Conservation (phyloP, 2,888 invertebrate genomes). For the Yponomeuta malinellus region DNA sequence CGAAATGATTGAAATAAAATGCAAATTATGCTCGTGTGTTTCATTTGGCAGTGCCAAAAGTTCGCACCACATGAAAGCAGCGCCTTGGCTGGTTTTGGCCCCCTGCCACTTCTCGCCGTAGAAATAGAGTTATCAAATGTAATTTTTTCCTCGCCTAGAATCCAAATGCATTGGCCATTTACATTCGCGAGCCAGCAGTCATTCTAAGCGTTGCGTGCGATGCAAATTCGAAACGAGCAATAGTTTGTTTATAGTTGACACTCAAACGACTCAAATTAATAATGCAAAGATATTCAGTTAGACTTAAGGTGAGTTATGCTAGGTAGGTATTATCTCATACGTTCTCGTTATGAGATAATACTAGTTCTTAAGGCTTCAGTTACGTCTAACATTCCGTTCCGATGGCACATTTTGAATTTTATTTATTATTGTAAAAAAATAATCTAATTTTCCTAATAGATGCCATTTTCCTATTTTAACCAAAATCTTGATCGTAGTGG, state of each 20-base stretch:
- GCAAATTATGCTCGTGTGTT: conserved; percentile 24
- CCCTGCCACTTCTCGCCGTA: conserved; percentile 42
- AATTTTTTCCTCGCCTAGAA: conserved; percentile 34
- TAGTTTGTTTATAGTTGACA: background rate
- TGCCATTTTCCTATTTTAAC: too few species aligned
- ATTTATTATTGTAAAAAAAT: too few species aligned
- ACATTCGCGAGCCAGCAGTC: background rate
- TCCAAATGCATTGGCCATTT: conserved; percentile 11
- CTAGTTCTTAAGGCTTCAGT: too few species aligned
- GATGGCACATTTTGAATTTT: too few species aligned
- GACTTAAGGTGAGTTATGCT: too few species aligned
- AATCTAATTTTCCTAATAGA: too few species aligned
- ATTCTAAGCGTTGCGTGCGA: background rate
- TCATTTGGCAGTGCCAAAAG: conserved; percentile 58
- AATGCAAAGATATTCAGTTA: too few species aligned
- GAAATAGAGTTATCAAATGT: conserved; percentile 29
- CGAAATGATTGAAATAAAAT: conserved; percentile 6
- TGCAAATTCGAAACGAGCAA: background rate
- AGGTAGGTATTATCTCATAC: too few species aligned
- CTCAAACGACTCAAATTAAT: background rate
- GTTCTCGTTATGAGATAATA: too few species aligned
- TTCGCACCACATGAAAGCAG: conserved; percentile 59
- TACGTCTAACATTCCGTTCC: too few species aligned
- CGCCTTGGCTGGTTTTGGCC: conserved; percentile 42
- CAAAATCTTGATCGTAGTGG: too few species aligned